Percentiles rank a stretch among this genome's conserved stretches.
These are phyloP conservation scores for Carlito syrichta DNA, from an alignment of 2,113 vertebrate genomes.

Conservation along the genomic window DNA sequence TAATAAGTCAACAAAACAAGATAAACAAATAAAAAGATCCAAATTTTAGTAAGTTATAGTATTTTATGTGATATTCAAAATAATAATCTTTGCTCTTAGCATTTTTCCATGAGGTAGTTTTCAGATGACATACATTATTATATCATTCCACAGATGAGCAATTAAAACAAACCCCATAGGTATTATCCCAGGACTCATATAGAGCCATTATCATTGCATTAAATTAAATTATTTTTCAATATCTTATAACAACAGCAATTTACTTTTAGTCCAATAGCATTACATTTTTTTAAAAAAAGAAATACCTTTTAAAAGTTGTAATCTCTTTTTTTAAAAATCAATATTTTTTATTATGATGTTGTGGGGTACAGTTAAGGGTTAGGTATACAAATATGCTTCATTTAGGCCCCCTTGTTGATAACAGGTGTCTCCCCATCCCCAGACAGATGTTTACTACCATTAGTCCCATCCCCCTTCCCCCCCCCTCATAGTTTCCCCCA, in stretches of 20 bases:
- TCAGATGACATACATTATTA: not conserved
- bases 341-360: too few species aligned
- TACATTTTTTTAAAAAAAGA: not conserved
- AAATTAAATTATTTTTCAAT: not conserved
- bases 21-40: not conserved
- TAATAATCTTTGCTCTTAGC: not conserved
- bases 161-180: not conserved
- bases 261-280: not conserved
- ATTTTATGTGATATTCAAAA: not conserved
- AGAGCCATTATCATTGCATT: not conserved
- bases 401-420: too few species aligned
- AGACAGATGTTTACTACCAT: too few species aligned
- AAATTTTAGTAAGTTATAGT: not conserved
- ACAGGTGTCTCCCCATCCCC: too few species aligned
- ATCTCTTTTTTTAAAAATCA: too few species aligned
- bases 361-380: too few species aligned
- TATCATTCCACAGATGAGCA: not conserved
- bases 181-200: not conserved
- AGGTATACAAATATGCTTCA: too few species aligned
- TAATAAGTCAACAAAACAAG: not conserved
- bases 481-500: too few species aligned
- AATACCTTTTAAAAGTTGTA: not conserved
- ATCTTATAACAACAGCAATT: not conserved
- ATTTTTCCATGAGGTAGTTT: constrained; percentile 7
- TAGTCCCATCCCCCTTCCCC: too few species aligned